phyloP scores from a whole-genome alignment of 2,888 invertebrate species.

The Hemistola chrysoprasaria region DNA sequence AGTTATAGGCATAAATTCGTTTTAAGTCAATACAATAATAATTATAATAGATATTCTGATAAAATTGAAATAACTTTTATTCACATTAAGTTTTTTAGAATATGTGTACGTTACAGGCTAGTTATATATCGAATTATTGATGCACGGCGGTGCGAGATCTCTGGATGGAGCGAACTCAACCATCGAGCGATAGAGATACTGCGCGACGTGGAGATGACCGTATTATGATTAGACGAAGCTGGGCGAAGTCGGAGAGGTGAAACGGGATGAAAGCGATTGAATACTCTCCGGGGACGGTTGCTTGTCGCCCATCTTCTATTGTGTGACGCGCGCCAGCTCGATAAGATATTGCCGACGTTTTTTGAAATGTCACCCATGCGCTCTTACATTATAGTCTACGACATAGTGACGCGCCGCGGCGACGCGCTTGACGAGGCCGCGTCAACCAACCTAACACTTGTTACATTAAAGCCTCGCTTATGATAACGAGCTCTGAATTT shows the following conservation, averaged over 20 bases:
- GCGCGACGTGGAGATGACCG: too few species aligned
- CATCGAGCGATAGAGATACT: constrained; percentile 1
- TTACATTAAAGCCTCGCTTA: constrained; percentile 75
- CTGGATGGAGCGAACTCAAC: constrained; percentile 36
- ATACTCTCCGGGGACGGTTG: constrained; percentile 73
- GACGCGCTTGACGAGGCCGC: constrained; percentile 52
- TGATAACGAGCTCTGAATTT: constrained; percentile 69
- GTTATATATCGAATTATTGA: constrained; percentile 53
- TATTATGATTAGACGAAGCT: constrained; percentile 45
- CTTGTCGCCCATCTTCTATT: constrained; percentile 54
- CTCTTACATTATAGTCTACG: constrained; percentile 21
- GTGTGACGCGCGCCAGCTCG: constrained; percentile 21
- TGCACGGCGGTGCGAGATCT: constrained; percentile 75
- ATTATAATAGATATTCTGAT: constrained; percentile 71
- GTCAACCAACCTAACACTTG: constrained; percentile 55
- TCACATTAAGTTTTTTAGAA: constrained; percentile 76
- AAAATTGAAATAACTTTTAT: constrained; percentile 78
- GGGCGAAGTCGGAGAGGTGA: constrained; percentile 72
- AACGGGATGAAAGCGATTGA: constrained; percentile 54
- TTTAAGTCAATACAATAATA: constrained; percentile 69
- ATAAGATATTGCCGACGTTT: constrained; percentile 15
- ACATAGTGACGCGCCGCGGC: constrained; percentile 39
- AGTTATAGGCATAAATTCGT: constrained; percentile 71
- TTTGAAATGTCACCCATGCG: constrained; percentile 5
- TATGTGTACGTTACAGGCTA: constrained; percentile 74